Evolutionary conservation across 2,113 vertebrate species (phyloP), one percentile per base, ranked within the genome.

Genomic region (Paracanthobrama guichenoti): DNA sequence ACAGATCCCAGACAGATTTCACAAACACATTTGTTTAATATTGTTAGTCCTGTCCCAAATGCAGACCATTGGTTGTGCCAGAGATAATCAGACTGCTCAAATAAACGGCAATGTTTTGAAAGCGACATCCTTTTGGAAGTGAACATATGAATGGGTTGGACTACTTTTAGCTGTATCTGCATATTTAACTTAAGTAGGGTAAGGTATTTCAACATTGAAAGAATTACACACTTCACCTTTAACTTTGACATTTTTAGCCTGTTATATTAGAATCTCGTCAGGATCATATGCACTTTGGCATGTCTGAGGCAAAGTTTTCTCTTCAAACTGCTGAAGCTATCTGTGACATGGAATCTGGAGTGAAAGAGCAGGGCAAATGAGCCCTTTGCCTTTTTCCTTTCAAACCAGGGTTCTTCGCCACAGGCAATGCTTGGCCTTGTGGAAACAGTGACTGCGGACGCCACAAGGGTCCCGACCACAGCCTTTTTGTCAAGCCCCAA

Each of bases 221-320:
- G 35, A 69, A 42, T 69, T n/a, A 69, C 20, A 69, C 20, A n/a
- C 20, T 69, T 69, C 66, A 67, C 31, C 64, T 67, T 69, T 69
- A 69, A 55, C 14, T 28, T 76, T 76, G 16, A 55, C 26, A 53
- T 20, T 55, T 50, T 55, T 31, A 20, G 16, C 16, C 48, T 31
- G 46, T 50, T 50, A 53, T 75, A 12, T 55, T 76, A 31, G 26
- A 55, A 11, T 53, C 66, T 39, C 3, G 8, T 22, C 3, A 35
- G 31, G 31, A 22, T 67, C 64, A 11, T 22, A 39, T 31, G 31
- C 46, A 53, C 46, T 76, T 55, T 35, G 42, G 69, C 12, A 20
- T 18, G 24, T 75, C 73, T 53, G 73, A 48, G 44, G 44, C 24
- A 53, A 75, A 31, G 72, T 16, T 50, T 69, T 69, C 66, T 22